Base-by-base conservation (phyloP, 2,797 vertebrate species). In the Enteromius mattozi region DNA sequence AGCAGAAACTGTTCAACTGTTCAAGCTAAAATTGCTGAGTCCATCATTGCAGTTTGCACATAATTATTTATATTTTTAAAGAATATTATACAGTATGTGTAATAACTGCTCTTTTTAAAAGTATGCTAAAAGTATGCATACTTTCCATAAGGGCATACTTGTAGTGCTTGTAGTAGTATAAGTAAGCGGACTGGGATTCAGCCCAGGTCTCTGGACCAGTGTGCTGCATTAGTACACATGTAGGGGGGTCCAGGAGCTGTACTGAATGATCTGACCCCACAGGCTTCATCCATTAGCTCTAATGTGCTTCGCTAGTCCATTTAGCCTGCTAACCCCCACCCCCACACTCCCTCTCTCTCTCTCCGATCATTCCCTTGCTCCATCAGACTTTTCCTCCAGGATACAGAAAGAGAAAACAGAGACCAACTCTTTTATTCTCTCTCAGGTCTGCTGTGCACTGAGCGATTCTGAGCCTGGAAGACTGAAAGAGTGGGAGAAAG, bases 231-330 rank as follows among this genome's bases (percentile, higher is more conserved):
- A 84, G 76, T 17, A 56, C 40, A 63, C 16, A 51, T 79, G 76
- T 5, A 40, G n/a, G 59, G 21, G 24, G 30, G 81, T 81, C 51
- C 51, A 27, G 42, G 42, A 87, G 72, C 76, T 80, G 75, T 27
- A 2, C 79, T 78, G 66, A 71, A 84, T 70, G 51, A 88, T 66
- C 84, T 82, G 33, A 78, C 77, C 84, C 84, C 78, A 17, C 35
- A 35, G 81, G 81, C 81, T 80, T 77, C 40, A 82, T 88, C 84
- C 87, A 88, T 88, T 88, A 88, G 81, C 49, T 66, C 37, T 86
- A 88, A 88, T 86, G 87, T 77, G 54, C 81, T 72, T 84, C 13
- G 6, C 83, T 49, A 79, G 83, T 84, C 76, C 75, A 79, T 84
- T 84, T 84, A 78, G 75, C 82, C 75, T 79, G 19, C 65, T 79